Evolutionary conservation across 2,888 invertebrate genomes (phyloP), one percentile per base, ranked within the genome.

Genomic region (Sepiola atlantica): DNA sequence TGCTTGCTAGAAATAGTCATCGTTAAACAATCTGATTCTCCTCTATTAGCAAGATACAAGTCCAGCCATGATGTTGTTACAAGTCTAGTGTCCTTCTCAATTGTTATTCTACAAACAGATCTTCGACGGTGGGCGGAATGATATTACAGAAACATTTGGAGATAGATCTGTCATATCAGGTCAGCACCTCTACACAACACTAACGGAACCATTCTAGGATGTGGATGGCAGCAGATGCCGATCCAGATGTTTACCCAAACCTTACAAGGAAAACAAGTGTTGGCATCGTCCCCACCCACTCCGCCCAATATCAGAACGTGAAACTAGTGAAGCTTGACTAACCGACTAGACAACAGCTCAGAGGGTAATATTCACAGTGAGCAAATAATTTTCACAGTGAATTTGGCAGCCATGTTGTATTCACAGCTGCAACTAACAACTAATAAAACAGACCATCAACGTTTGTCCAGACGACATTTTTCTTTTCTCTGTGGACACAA

Each of bases 371-470:
- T 77, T 77, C n/a, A 77, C 77, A 77, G 77, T 77, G 77, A 77
- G n/a, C n/a, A 77, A 32, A 77, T 77, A 77, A 77, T 77, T 77
- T 77, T 77, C 32, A 77, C 77, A 77, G 77, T 77, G 77, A 77
- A 77, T 77, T 77, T 77, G 77, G 77, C 77, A 77, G 77, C 77
- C 14, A n/a, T 77, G 32, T n/a, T 77, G 77, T 77, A 77, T n/a
- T 77, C 77, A 77, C 77, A 77, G 77, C 77, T 77, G 77, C 77
- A 77, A 32, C 77, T 77, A 77, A 77, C 77, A 77, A 77, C 77
- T 18, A 77, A 77, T 77, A 32, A 77, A 77, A 77, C 12, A 32
- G 77, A 77, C 1, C 77, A 32, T 77, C 77, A 32, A 3, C 1
- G n/a, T 77, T 77, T 12, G 32, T 77, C 77, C 77, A 77, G n/a